Conservation (phyloP, 2,797 vertebrate genomes). For the Chromis chromis region DNA sequence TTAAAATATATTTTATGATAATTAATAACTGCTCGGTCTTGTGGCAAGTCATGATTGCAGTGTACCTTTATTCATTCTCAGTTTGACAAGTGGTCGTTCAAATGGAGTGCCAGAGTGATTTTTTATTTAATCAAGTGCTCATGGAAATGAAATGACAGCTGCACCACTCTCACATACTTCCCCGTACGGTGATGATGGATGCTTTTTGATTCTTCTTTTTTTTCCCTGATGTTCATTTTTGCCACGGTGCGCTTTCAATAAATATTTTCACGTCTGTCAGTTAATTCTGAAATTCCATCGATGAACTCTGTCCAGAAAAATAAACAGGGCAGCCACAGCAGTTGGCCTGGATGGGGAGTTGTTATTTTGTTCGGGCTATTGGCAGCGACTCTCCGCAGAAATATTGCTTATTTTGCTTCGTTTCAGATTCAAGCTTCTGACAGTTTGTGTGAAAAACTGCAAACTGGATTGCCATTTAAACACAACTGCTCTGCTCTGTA, state of each 20-base stretch:
- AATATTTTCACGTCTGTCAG: slow-evolving; percentile 88
- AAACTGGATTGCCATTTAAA: slow-evolving; percentile 80
- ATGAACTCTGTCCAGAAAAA: slow-evolving; percentile 86
- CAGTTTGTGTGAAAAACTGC: slow-evolving; percentile 85
- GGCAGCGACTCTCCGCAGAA: slow-evolving; percentile 78
- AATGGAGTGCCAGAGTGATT: slow-evolving; percentile 60
- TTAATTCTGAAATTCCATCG: slow-evolving; percentile 87
- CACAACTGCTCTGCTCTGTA: slow-evolving; percentile 76
- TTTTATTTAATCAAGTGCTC: slow-evolving; percentile 74
- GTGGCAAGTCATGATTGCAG: slow-evolving; percentile 61
- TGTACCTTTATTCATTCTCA: slow-evolving; percentile 47
- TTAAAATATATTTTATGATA: slow-evolving; percentile 53
- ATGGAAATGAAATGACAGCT: slow-evolving; percentile 77
- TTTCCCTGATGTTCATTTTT: slow-evolving; percentile 75
- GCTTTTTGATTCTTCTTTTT: slow-evolving; percentile 72
- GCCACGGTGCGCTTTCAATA: slow-evolving; percentile 83
- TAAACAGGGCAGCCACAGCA: slow-evolving; percentile 83
- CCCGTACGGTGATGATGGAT: slow-evolving; percentile 72
- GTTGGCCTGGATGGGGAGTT: slow-evolving; percentile 78
- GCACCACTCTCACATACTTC: slow-evolving; percentile 46
- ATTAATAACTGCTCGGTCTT: slow-evolving; percentile 66
- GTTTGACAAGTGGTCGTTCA: slow-evolving; percentile 82
- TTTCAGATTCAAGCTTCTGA: slow-evolving; percentile 82
- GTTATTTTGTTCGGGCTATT: slow-evolving; percentile 83
- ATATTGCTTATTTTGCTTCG: slow-evolving; percentile 85